Evolutionary conservation across 2,797 vertebrate genomes (phyloP).

Genomic region (Esox lucius): DNA sequence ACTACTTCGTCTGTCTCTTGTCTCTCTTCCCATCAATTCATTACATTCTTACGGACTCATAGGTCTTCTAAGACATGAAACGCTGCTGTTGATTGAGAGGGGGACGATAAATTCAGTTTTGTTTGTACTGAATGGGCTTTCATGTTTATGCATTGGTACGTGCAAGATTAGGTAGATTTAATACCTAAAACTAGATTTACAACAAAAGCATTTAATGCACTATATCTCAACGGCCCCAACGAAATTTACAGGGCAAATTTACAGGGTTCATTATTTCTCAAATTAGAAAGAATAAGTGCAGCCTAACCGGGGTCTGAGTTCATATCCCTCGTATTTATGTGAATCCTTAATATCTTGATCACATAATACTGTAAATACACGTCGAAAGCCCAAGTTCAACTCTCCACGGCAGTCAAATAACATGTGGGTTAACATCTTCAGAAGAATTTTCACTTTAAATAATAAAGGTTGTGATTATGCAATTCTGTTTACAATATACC

Average conservation of each 20-base stretch:
- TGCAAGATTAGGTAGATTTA: background rate
- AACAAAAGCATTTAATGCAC: background rate
- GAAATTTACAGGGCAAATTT: background rate
- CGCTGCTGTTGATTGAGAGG: background rate
- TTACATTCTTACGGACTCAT: conserved; percentile 13
- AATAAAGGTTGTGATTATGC: conserved; percentile 19
- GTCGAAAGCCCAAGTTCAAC: conserved; percentile 11
- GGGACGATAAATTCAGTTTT: background rate
- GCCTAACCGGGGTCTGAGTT: no score
- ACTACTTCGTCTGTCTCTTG: conserved; percentile 47
- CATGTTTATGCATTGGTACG: background rate
- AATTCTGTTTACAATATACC: conserved; percentile 22
- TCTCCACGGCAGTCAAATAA: conserved; percentile 8
- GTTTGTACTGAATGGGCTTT: background rate
- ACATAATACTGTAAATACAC: conserved; percentile 33
- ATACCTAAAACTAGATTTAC: background rate
- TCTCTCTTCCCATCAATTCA: conserved; percentile 45
- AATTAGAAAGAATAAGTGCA: background rate
- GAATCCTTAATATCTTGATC: conserved; percentile 23
- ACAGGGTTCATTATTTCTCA: background rate
- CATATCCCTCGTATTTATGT: conserved; percentile 8
- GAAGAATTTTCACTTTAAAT: conserved; percentile 30
- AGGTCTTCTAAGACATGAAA: conserved; percentile 6
- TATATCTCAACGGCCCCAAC: background rate
- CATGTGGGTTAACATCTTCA: conserved; percentile 17